Percentiles rank a stretch among this genome's conserved stretches.
phyloP scores from a whole-genome alignment of 2,113 vertebrate species.

The Cyprinodon brontotheroides region DNA sequence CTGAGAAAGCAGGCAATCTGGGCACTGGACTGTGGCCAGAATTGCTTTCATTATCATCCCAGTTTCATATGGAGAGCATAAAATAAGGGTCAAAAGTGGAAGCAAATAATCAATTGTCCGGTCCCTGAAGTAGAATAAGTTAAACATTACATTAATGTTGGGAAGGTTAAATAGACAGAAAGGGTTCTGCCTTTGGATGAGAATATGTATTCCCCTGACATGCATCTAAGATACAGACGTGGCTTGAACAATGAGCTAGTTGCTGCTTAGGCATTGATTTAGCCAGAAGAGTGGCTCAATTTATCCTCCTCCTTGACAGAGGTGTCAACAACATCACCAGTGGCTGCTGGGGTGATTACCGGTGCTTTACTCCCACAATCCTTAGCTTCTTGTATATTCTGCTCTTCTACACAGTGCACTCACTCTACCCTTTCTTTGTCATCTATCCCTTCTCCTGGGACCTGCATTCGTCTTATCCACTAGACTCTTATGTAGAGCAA shows the following conservation, averaged over 20 bases:
- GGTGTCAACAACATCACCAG: slow-evolving; percentile 67
- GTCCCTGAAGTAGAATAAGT: slow-evolving; percentile 11
- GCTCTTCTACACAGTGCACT: slow-evolving; percentile 13
- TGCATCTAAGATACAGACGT: slow-evolving; percentile 64
- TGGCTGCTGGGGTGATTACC: slow-evolving; percentile 57
- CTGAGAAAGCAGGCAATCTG: slow-evolving; percentile 64
- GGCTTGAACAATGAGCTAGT: slow-evolving; percentile 62
- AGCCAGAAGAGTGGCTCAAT: slow-evolving; percentile 65
- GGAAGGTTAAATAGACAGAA: neutral
- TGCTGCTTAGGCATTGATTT: slow-evolving; percentile 67
- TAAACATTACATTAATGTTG: slow-evolving; percentile 23
- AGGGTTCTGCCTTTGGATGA: slow-evolving; percentile 26
- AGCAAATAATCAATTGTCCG: slow-evolving; percentile 32
- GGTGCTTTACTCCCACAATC: slow-evolving; percentile 19
- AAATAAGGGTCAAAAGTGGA: slow-evolving; percentile 10
- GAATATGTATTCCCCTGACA: slow-evolving; percentile 65
- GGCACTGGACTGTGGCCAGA: slow-evolving; percentile 55
- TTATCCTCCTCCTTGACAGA: slow-evolving; percentile 63
- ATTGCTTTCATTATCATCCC: slow-evolving; percentile 57
- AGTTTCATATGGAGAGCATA: slow-evolving; percentile 15
- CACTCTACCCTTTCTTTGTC: slow-evolving; percentile 20
- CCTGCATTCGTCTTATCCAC: neutral
- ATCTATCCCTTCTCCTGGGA: slow-evolving; percentile 17
- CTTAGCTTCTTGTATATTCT: slow-evolving; percentile 3
- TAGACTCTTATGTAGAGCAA: slow-evolving; percentile 2